Base-by-base conservation (phyloP, 1,140 invertebrate genomes). In the Diabrotica undecimpunctata region DNA sequence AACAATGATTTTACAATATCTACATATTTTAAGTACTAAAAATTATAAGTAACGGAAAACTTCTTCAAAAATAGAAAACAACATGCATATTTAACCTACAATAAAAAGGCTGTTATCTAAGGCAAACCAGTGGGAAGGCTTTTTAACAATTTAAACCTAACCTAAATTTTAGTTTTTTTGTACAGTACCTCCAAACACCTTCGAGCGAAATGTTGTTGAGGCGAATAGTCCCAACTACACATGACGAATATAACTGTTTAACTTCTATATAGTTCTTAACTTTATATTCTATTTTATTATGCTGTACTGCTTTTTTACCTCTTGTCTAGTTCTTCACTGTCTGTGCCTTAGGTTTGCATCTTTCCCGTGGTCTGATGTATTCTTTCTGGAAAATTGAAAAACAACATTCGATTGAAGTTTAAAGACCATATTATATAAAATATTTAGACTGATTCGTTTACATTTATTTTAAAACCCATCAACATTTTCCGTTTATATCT, bases 311-410 rank as follows among this genome's bases (percentile, higher is more conserved):
- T 46, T 46, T 46, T 46, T 46, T 46, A 5, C n/a, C n/a, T 46
- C 8, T 46, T 6, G 8, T n/a, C 39, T 38, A 25, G 8, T 50
- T 62, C n/a, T 72, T 77, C 73, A 78, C 72, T 78, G 76, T 62
- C 77, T 70, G 69, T 77, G 77, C 65, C 77, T 73, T 58, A 78
- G 68, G 54, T 76, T 77, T 8, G 75, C 70, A 14, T 77, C 77
- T 70, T 77, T 78, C 50, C 75, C 76, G 57, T 78, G 74, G 66
- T 78, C 77, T n/a, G 77, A 76, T 39, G 77, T 78, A 61, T 76
- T 77, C 71, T 78, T 78, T 67, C 77, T 78, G 62, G 54, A 72
- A 73, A 69, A 69, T 13, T 78, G 62, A 53, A 72, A 73, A 69
- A 69, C 10, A 14, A 59, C 38, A 59, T 58, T 25, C 1, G 25